Evolutionary conservation across 2,113 vertebrate genomes (phyloP), one percentile per base, ranked within the genome.

Genomic region (Nothoprocta pentlandii): DNA sequence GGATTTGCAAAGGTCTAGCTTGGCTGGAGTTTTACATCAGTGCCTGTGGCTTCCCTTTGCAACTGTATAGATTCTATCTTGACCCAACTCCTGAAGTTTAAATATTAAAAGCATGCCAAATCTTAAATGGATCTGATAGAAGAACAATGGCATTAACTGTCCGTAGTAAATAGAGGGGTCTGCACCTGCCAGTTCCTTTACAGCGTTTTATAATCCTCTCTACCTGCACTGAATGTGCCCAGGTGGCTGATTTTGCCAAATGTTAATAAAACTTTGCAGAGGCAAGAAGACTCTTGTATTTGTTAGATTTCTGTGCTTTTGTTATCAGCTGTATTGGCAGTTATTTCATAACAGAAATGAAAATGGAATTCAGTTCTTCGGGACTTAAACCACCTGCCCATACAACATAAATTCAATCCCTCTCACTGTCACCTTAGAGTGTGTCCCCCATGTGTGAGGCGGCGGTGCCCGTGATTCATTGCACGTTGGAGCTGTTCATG

Each of bases 371-470:
- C 3, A 3, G 8, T 44, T 84, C 73, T 41, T 6, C 0, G 42
- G 46, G 44, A 26, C 25, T 41, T 42, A 67, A 51, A 51, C 76
- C 58, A 85, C 70, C 26, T 70, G 23, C 14, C 44, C 67, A 17
- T 22, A 20, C 17, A 81, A 47, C 10, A 44, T 36, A 82, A 90
- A 56, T 47, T 87, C 21, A 23, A 11, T 49, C 25, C 11, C 12
- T 82, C 83, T 74, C 68, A 42, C 32, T 74, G 15, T 28, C 56
- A 42, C 9, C 36, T 82, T 20, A 76, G 28, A 10, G 70, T 39
- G 23, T 21, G 4, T 16, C 36, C 30, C 36, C n/a, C 32, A 10
- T 5, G 32, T 14, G 5, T 6, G 1, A 3, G 1, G 0, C 30
- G 42, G 6, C 22, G 49, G 7, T 61, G 6, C 6, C 74, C 51